A percentile compares a stretch with the other conserved stretches of the same genome.
These are phyloP conservation scores for Leucophora obtusa DNA, from an alignment of 2,888 invertebrate genomes.

Conservation along the genomic window DNA sequence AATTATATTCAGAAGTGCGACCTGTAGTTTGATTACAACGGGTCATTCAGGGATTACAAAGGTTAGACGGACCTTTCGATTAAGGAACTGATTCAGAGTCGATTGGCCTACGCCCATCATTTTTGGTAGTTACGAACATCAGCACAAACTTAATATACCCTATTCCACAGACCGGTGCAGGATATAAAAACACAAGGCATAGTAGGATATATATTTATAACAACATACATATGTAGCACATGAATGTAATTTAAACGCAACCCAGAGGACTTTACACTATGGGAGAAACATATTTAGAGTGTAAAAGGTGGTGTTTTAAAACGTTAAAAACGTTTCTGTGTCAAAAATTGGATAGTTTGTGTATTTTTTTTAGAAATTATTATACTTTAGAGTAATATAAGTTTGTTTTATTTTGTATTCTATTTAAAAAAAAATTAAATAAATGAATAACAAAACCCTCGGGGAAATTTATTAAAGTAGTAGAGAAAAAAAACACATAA, in stretches of 20 bases:
- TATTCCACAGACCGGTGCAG: too few species aligned
- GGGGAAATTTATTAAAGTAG: conserved; percentile 59
- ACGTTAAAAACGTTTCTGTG: conserved; percentile 39
- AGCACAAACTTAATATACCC: too few species aligned
- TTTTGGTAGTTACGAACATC: too few species aligned
- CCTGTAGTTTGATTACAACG: too few species aligned
- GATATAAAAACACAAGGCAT: too few species aligned
- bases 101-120: too few species aligned
- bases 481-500: neutral
- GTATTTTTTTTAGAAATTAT: conserved; percentile 38
- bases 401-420: conserved; percentile 17
- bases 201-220: too few species aligned
- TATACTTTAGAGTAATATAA: conserved; percentile 53
- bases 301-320: neutral
- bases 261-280: conserved; percentile 49
- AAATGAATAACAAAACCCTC: conserved; percentile 21
- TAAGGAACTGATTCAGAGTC: too few species aligned
- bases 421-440: conserved; percentile 4
- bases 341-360: conserved; percentile 46
- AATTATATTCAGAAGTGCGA: too few species aligned
- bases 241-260: conserved; percentile 32
- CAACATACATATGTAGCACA: conserved; percentile 1
- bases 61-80: too few species aligned
- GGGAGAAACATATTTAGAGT: conserved; percentile 12
- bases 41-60: too few species aligned